Evolutionary conservation across 2,113 vertebrate species (phyloP).

Genomic region (Prunella fulvescens): DNA sequence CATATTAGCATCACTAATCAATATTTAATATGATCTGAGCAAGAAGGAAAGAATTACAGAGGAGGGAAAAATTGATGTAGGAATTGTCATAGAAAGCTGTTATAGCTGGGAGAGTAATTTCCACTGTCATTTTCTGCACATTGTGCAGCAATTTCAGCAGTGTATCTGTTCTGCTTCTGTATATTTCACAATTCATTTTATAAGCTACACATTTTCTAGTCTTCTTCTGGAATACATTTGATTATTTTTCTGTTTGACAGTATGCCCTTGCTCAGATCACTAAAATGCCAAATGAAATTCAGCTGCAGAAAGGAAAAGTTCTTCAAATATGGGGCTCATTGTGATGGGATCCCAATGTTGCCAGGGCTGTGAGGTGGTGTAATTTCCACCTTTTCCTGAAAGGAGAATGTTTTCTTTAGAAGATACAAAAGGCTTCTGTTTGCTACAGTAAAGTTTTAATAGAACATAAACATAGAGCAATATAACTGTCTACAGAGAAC

Average conservation of each 20-base stretch:
- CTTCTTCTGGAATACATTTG: background rate
- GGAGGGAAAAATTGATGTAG: background rate
- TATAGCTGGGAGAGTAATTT: background rate
- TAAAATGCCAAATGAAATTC: background rate
- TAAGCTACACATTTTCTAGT: background rate
- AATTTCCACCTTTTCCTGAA: conserved; percentile 1
- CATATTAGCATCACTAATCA: background rate
- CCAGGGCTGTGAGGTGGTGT: background rate
- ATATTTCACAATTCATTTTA: background rate
- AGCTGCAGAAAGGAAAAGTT: background rate
- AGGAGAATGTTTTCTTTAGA: background rate
- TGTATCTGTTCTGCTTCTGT: background rate
- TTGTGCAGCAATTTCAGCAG: background rate
- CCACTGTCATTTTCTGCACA: background rate
- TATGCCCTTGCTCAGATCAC: background rate
- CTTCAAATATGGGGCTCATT: background rate
- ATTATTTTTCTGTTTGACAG: background rate
- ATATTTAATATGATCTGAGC: background rate
- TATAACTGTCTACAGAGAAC: background rate
- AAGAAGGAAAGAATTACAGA: background rate
- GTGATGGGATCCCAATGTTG: background rate
- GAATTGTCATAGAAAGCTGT: background rate
- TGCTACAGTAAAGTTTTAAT: background rate
- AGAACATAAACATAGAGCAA: background rate
- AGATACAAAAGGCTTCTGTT: conserved; percentile 19